Evolutionary conservation across 2,888 invertebrate species (phyloP).

Genomic region (Microdon myrmicae): DNA sequence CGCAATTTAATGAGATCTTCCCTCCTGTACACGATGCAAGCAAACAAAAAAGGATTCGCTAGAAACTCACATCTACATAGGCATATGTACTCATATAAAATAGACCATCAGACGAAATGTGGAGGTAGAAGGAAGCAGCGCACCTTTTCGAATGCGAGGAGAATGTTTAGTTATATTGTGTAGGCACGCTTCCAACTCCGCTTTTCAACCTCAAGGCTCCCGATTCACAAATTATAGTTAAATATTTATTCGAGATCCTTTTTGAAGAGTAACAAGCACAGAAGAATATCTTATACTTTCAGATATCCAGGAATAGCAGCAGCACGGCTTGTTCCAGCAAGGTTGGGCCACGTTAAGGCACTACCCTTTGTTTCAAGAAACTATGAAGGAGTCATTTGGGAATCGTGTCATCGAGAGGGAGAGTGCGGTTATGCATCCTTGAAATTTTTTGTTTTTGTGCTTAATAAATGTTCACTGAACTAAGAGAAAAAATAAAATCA

Average conservation of each 20-base stretch:
- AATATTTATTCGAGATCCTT: constrained; percentile 46
- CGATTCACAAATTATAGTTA: constrained; percentile 36
- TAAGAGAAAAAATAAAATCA: background rate
- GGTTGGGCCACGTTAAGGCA: constrained; percentile 8
- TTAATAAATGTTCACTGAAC: background rate
- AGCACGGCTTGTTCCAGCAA: constrained; percentile 1
- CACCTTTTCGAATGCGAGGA: constrained; percentile 6
- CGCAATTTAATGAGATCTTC: constrained; percentile 26
- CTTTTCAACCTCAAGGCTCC: constrained; percentile 7
- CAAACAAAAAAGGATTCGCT: background rate
- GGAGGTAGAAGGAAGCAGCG: background rate
- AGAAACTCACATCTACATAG: no score
- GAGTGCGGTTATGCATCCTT: constrained; percentile 41
- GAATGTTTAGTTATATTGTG: constrained; percentile 12
- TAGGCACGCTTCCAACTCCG: constrained; percentile 7
- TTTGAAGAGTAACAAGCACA: constrained; percentile 34
- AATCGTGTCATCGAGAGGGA: constrained; percentile 28
- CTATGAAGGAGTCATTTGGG: constrained; percentile 45
- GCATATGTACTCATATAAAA: no score
- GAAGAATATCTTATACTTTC: constrained; percentile 20
- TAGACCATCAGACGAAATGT: constrained; percentile 9
- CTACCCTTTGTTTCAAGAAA: constrained; percentile 34
- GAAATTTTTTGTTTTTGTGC: constrained; percentile 24
- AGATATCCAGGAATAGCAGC: constrained; percentile 6
- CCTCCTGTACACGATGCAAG: background rate